Conservation (phyloP, 2,797 vertebrate genomes). For the Chelon auratus region DNA sequence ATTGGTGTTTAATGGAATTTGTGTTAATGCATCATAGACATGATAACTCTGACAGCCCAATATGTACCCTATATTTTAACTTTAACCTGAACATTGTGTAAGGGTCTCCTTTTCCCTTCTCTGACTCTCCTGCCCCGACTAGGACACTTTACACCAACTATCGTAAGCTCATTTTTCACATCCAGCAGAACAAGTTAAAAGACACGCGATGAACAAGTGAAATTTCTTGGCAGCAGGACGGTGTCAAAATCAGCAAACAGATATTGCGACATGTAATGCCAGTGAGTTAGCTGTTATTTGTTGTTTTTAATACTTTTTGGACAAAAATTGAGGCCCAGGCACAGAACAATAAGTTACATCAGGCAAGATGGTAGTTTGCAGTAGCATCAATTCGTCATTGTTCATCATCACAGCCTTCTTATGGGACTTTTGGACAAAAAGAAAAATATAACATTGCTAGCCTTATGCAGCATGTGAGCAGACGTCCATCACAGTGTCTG, state of each 20-base stretch:
- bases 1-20: too few relatives aligned
- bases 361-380: background rate
- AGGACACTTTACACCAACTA: background rate
- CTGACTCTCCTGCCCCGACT: background rate
- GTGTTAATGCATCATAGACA: too few relatives aligned
- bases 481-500: constrained; percentile 20
- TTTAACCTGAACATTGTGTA: background rate
- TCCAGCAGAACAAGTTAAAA: background rate
- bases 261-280: too few relatives aligned
- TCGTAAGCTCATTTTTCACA: background rate
- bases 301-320: background rate
- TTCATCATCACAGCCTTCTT: background rate
- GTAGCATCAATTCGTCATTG: background rate
- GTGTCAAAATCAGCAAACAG: background rate
- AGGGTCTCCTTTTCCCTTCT: background rate
- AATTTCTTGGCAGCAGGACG: background rate
- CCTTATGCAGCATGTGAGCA: constrained; percentile 1
- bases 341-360: background rate
- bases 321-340: background rate
- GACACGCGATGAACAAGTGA: background rate
- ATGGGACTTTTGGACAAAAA: background rate
- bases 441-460: background rate
- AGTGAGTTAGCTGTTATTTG: background rate
- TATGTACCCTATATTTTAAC: too few relatives aligned
- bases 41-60: too few relatives aligned